Base-by-base conservation (phyloP, 2,888 invertebrate genomes). In the Andrena haemorrhoa region DNA sequence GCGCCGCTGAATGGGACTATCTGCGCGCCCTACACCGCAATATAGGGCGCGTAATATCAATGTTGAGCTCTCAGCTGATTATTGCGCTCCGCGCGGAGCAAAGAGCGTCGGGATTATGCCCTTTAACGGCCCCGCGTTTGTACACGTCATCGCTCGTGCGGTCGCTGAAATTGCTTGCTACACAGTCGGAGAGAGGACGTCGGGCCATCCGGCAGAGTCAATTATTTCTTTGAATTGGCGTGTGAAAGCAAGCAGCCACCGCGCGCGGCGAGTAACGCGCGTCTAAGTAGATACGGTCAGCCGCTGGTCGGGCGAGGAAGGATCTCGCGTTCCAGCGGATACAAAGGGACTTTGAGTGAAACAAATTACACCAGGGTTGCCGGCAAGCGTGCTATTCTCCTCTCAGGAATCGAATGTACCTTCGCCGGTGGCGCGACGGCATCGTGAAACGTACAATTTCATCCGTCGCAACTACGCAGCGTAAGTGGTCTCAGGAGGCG, bases 1-100 rank as follows among this genome's bases (percentile, higher is more conserved):
- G 82, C 53, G 65, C 63, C 75, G 47, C 72, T 88, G 83, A 88
- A 88, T 83, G 78, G 85, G 75, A 83, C 85, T 83, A 82, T 78
- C 85, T 58, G 70, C 75, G 64, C 63, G 74, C 51, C 75, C 80
- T 77, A 79, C 47, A 70, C 65, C 71, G 80, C 75, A 77, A 87
- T 87, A 78, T 86, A 65, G 84, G 85, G 51, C 81, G 73, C 74
- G 83, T 77, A 79, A 83, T 74, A 81, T 79, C 75, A 66, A 75
- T 78, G 80, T 76, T 64, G 75, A 60, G 78, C 29, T 81, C 35
- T 65, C 79, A 63, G 75, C 84, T 83, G 88, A 88, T 86, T 85
- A 88, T 87, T 86, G 84, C 85, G 31, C 53, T 56, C 10, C 69
- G 63, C 56, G 74, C 64, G 20, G 26, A 51, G 82, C 79, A 77